A percentile compares a stretch with the other conserved stretches of the same genome.
Evolutionary conservation across 2,113 vertebrate genomes (phyloP).

Genomic region (Delphinus delphis): DNA sequence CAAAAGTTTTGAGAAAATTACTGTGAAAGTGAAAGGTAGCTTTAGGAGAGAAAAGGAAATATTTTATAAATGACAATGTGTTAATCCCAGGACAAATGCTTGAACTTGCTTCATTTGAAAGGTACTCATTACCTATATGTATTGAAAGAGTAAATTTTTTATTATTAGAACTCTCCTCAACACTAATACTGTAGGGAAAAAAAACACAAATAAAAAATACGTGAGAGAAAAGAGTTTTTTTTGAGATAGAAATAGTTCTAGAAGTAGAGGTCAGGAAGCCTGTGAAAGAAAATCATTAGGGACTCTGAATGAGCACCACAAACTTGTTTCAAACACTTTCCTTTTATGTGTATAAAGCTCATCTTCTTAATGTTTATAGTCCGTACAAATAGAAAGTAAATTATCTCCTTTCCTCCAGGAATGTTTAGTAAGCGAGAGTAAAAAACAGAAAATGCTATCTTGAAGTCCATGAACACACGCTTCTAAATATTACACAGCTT

Average conservation of each 20-base stretch:
- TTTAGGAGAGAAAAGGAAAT: background rate
- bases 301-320: background rate
- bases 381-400: slow-evolving; percentile 26
- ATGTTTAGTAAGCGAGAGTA: background rate
- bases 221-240: background rate
- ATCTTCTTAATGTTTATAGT: slow-evolving; percentile 1
- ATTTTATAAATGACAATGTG: background rate
- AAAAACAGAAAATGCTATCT: background rate
- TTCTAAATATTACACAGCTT: background rate
- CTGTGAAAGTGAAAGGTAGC: background rate
- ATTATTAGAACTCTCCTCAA: background rate
- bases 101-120: slow-evolving; percentile 13
- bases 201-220: background rate
- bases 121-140: background rate
- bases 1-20: background rate
- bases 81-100: background rate
- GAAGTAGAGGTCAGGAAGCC: background rate
- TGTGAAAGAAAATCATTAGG: slow-evolving; percentile 39
- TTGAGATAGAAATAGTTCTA: background rate
- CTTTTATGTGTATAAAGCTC: background rate
- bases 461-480: background rate
- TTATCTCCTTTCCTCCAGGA: background rate
- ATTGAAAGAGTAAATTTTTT: background rate
- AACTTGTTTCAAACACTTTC: slow-evolving; percentile 1
- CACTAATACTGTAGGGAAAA: background rate